phyloP scores from a whole-genome alignment of 2,113 vertebrate genomes.

The Garra rufa region DNA sequence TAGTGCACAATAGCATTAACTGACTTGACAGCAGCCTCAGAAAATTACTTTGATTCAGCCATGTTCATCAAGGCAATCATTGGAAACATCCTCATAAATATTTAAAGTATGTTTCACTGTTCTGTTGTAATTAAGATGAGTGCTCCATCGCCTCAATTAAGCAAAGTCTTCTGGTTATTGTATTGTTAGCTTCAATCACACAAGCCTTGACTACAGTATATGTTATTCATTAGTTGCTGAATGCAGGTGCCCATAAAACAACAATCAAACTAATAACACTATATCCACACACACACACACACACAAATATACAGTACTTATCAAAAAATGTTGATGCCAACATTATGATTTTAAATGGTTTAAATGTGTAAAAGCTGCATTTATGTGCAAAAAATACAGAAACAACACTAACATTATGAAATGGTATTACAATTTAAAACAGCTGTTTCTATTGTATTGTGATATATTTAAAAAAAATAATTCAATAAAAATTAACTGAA shows the following conservation, averaged over 20 bases:
- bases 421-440: background rate
- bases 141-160: background rate
- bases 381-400: background rate
- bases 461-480: too few relatives aligned
- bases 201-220: background rate
- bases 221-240: background rate
- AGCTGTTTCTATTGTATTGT: too few relatives aligned
- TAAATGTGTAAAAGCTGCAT: background rate
- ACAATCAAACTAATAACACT: background rate
- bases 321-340: background rate
- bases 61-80: constrained; percentile 26
- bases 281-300: background rate
- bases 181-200: constrained; percentile 6
- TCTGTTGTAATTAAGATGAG: constrained; percentile 22
- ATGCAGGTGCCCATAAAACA: background rate
- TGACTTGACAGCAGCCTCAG: constrained; percentile 17
- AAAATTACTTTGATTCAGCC: constrained; percentile 10
- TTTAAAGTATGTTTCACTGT: constrained; percentile 19
- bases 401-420: background rate
- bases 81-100: constrained; percentile 28
- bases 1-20: constrained; percentile 27
- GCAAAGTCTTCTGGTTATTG: background rate
- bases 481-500: too few relatives aligned
- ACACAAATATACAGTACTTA: background rate
- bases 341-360: background rate